Conservation (phyloP, 2,113 vertebrate genomes). For the Ptyas mucosa region DNA sequence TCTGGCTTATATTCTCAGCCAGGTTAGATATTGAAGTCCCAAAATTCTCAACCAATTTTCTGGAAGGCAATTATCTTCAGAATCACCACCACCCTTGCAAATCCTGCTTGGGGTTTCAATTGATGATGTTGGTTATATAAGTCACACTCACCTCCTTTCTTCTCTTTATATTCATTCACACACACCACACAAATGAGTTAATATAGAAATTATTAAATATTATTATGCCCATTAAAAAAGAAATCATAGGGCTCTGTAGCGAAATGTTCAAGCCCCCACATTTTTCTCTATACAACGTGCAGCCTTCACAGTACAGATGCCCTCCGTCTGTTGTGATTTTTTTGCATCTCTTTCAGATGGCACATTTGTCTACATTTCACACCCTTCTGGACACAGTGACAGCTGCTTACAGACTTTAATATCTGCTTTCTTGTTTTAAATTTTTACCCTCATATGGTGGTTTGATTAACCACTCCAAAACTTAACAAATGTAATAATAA, state of each 20-base stretch:
- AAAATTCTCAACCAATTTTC: neutral
- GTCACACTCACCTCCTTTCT: neutral
- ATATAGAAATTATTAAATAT: constrained; percentile 26
- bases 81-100: neutral
- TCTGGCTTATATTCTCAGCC: neutral
- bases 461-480: constrained; percentile 38
- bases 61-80: neutral
- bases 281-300: constrained; percentile 42
- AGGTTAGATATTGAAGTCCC: neutral
- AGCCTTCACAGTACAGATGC: constrained; percentile 61
- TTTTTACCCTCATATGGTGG: constrained; percentile 27
- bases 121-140: neutral
- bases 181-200: neutral
- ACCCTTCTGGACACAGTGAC: constrained; percentile 46
- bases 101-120: neutral
- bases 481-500: constrained; percentile 23
- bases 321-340: constrained; percentile 53
- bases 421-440: constrained; percentile 54
- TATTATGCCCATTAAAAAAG: constrained; percentile 20
- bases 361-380: constrained; percentile 52
- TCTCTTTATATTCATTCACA: neutral
- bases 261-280: neutral
- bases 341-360: constrained; percentile 58
- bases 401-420: constrained; percentile 58
- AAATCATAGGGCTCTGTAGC: constrained; percentile 15